Base-by-base conservation (phyloP, 2,797 vertebrate species). In the Myripristis jacobus region DNA sequence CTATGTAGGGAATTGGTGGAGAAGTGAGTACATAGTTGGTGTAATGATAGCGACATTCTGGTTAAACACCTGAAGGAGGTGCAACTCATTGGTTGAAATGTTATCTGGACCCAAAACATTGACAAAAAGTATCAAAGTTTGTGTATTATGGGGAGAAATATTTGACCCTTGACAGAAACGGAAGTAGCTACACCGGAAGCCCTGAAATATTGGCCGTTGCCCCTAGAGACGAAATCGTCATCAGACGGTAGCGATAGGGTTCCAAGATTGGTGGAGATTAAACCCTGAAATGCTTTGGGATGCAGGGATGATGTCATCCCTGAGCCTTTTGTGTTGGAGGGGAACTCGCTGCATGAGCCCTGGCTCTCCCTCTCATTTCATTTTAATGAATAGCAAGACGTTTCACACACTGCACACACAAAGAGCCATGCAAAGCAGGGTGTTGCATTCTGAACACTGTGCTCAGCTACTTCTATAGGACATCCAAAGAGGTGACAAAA, bases 271-370 rank as follows among this genome's bases (percentile, higher is more conserved):
- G 79, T 67, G 65, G 58, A 70, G 66, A 62, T 77, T 53, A 81
- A 81, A 74, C 46, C 57, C 51, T 18, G 54, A 80, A 75, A 71
- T 53, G 70, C 67, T 78, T 68, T 56, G 48, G 58, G 79, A 56
- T 56, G 56, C 19, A 63, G 29, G 6, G 75, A 83, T 93, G 92
- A 92, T 85, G 90, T 93, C 92, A 92, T 87, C 70, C 72, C 57
- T 71, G 70, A 86, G 70, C 29, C 60, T 62, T 87, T 88, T 88
- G 75, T 85, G 73, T 44, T 11, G 2, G n/a, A 51, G 51, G 73
- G 64, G 52, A 50, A n/a, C 38, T 70, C 61, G 2, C 81, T 34
- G 57, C 75, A 66, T 78, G 86, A 87, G 71, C 58, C 79, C 66
- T 34, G 81, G 77, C 84, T 55, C 80, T 80, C 83, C 78, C 75